These are phyloP conservation scores for Dasyprocta punctata DNA, from an alignment of 2,113 vertebrate genomes.

Conservation along the genomic window DNA sequence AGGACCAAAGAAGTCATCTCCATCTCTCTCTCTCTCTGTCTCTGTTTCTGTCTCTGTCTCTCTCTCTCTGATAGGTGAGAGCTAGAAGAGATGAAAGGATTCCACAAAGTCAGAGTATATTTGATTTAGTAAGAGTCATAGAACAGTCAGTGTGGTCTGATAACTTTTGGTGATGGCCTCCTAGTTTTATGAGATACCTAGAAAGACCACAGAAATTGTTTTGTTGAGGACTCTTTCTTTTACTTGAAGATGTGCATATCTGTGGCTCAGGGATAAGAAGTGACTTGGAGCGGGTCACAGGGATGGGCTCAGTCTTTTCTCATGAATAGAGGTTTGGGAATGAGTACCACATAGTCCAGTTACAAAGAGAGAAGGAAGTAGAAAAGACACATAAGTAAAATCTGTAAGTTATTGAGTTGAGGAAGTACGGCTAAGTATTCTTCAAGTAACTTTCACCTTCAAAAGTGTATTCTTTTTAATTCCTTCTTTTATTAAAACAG, in stretches of 20 bases:
- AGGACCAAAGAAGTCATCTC: background rate
- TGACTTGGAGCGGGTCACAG: background rate
- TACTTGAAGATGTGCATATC: background rate
- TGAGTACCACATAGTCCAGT: background rate
- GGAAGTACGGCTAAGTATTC: background rate
- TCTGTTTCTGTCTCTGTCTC: background rate
- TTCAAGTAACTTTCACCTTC: background rate
- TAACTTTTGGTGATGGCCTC: background rate
- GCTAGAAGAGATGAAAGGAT: background rate
- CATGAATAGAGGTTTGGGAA: background rate
- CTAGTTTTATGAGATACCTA: background rate
- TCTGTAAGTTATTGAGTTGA: background rate
- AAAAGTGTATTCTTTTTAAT: background rate
- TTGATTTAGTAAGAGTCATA: background rate
- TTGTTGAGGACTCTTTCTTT: background rate
- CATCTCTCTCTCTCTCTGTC: background rate
- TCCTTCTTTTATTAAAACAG: background rate
- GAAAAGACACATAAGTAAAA: background rate
- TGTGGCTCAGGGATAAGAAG: background rate
- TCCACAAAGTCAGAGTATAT: background rate
- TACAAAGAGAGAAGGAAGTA: background rate
- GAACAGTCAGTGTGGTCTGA: background rate
- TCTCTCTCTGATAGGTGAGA: background rate
- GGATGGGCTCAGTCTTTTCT: background rate
- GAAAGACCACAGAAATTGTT: background rate